phyloP scores from a whole-genome alignment of 2,888 invertebrate genomes.

The Drosophila picticornis region DNA sequence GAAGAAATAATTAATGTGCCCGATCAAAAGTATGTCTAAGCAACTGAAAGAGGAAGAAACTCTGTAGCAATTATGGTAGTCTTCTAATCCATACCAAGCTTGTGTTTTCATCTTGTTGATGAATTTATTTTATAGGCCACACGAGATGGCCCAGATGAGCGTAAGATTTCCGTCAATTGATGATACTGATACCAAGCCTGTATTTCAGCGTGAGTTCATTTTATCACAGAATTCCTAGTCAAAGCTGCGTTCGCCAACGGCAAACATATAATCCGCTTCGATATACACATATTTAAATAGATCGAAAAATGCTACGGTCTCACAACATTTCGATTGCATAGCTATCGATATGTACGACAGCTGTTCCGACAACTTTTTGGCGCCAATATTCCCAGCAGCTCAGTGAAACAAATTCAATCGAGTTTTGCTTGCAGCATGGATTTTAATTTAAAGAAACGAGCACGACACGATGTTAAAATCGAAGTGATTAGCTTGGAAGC shows the following conservation, averaged over 20 bases:
- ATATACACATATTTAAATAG: background rate
- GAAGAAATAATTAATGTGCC: background rate
- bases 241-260: background rate
- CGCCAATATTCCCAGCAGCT: slow-evolving; percentile 26
- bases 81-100: background rate
- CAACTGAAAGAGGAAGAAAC: background rate
- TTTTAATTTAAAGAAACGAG: slow-evolving; percentile 76
- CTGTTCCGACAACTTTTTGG: slow-evolving; percentile 46
- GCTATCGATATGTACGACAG: slow-evolving; percentile 32
- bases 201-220: background rate
- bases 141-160: background rate
- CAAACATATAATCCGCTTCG: background rate
- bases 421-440: slow-evolving; percentile 63
- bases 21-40: background rate
- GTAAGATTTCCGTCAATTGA: background rate
- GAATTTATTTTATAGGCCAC: background rate
- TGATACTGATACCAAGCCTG: background rate
- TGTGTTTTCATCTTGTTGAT: background rate
- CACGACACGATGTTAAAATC: slow-evolving; percentile 72
- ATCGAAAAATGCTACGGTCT: background rate
- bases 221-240: background rate
- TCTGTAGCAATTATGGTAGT: background rate
- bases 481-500: slow-evolving; percentile 84
- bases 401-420: background rate
- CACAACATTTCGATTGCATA: background rate